phyloP scores from a whole-genome alignment of 2,888 invertebrate genomes.

The Laothoe populi region DNA sequence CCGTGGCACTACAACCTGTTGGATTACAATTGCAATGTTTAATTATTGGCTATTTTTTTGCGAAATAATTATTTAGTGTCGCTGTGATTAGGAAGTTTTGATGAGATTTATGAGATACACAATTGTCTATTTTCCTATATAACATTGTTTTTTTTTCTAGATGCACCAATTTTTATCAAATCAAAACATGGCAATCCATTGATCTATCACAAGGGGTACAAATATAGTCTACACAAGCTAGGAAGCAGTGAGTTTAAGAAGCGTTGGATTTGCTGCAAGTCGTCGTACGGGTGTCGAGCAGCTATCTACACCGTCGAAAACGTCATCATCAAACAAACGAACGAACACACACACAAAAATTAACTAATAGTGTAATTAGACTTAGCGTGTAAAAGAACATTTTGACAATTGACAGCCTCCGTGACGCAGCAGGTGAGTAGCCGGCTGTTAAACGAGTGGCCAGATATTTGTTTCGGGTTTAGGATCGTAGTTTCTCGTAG shows the following conservation, averaged over 20 bases:
- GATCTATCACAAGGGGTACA: conserved; percentile 46
- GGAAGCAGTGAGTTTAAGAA: conserved; percentile 30
- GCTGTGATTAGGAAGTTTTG: not conserved
- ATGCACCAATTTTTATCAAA: conserved; percentile 40
- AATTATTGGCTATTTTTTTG: no score
- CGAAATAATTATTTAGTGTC: no score
- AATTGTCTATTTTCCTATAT: no score
- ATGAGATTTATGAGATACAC: not conserved
- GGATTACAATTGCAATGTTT: no score
- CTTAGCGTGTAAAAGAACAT: no score
- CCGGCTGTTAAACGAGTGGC: no score
- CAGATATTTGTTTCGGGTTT: no score
- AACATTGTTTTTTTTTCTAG: conserved; percentile 30
- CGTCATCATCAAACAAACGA: conserved; percentile 39
- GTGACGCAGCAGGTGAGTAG: no score
- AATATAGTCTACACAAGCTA: conserved; percentile 40
- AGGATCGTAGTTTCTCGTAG: no score
- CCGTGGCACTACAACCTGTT: no score
- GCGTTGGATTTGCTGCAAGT: conserved; percentile 46
- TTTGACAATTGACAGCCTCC: no score
- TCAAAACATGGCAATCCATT: conserved; percentile 50
- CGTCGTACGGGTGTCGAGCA: conserved; percentile 47
- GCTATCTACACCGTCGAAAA: conserved; percentile 45
- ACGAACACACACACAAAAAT: conserved; percentile 25
- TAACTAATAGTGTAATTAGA: no score